Percentiles rank a stretch among this genome's conserved stretches.
Evolutionary conservation across 2,113 vertebrate genomes (phyloP).

Genomic region (Peromyscus leucopus): DNA sequence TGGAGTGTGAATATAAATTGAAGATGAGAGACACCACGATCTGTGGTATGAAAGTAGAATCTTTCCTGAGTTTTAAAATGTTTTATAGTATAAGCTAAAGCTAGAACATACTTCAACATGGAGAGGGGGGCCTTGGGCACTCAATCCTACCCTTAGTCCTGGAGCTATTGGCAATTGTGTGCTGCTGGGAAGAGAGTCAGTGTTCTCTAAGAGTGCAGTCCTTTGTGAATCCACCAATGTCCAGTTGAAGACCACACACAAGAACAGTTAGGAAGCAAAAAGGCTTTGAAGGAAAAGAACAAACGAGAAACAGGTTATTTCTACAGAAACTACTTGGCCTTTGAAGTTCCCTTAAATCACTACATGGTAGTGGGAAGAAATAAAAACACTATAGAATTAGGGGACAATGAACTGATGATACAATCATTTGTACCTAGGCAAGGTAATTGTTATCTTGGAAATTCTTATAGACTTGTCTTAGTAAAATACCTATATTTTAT

Average conservation of each 20-base stretch:
- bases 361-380: neutral
- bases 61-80: neutral
- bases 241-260: neutral
- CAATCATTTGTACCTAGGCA: neutral
- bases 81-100: neutral
- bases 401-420: neutral
- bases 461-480: neutral
- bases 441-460: neutral
- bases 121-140: neutral
- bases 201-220: neutral
- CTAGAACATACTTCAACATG: neutral
- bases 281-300: neutral
- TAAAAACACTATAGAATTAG: neutral
- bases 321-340: neutral
- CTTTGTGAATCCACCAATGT: neutral
- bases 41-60: neutral
- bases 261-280: neutral
- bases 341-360: neutral
- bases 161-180: neutral
- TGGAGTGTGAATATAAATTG: neutral
- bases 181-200: rapidly evolving
- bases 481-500: neutral
- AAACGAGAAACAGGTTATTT: neutral
- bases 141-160: neutral
- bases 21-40: neutral